These are phyloP conservation scores for Nyctereutes procyonoides DNA, from an alignment of 2,113 vertebrate species.

Conservation along the genomic window DNA sequence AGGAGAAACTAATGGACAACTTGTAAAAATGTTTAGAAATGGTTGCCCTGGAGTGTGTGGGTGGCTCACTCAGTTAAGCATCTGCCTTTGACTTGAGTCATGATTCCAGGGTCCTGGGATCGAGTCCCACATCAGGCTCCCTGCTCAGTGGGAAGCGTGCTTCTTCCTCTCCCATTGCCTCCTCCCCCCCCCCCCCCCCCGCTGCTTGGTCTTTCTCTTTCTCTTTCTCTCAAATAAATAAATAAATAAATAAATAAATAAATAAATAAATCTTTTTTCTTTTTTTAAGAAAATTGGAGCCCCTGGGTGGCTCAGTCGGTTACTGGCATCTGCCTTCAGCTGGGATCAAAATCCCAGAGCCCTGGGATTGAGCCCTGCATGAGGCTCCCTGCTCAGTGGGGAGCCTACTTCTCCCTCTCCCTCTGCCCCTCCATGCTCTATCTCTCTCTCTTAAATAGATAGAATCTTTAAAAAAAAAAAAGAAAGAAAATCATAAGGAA, in stretches of 20 bases:
- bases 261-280: no score
- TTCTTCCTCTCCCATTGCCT: not conserved
- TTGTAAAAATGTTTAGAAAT: slow-evolving; percentile 38
- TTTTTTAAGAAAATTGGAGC: not conserved
- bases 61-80: not conserved
- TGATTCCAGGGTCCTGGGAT: not conserved
- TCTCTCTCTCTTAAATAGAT: not conserved
- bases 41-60: not conserved
- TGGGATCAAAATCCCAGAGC: not conserved
- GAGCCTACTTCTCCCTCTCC: not conserved
- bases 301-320: not conserved
- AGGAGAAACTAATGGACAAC: slow-evolving; percentile 45
- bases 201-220: not conserved
- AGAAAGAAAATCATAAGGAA: not conserved
- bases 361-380: not conserved
- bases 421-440: not conserved
- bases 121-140: not conserved
- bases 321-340: not conserved
- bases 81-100: not conserved
- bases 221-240: not conserved
- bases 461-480: not conserved
- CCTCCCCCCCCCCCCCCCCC: no score
- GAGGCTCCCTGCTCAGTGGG: not conserved
- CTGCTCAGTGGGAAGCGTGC: not conserved
- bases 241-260: no score